Evolutionary conservation across 2,888 invertebrate species (phyloP), one percentile per base, ranked within the genome.

Genomic region (Cyclophora albipunctata): DNA sequence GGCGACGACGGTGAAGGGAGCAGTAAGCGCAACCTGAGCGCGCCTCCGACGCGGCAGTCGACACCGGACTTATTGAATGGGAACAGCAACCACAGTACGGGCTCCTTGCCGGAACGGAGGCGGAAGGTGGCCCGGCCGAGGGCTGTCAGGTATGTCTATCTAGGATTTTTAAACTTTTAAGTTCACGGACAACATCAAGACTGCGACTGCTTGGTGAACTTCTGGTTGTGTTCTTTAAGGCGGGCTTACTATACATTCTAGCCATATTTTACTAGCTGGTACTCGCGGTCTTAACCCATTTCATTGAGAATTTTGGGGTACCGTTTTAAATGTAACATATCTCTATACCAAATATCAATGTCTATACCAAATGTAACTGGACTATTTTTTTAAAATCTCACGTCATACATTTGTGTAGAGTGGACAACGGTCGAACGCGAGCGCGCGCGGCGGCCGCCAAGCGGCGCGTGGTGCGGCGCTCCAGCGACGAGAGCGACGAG

Each of bases 11-110:
- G 79, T 46, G 86, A 86, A 59, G 62, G 69, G 2, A 78, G 78
- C 55, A 71, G 77, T 53, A 85, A 84, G 67, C 75, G 88, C 45
- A 74, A 86, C 62, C 58, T 84, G 47, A 87, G 87, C 61, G 88
- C 88, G 55, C 88, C 88, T 51, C 86, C 88, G 45, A 87, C 88
- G 58, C 72, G 88, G 43, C 85, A 84, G 52, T 69, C 84, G 49
- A 88, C 88, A 53, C 88, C 88, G 2, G 88, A 88, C 67, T 63
- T 88, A 59, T 75, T 86, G 56, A 88, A 88, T 62, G 85, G 88
- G 7, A 87, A 88, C 69, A 87, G 87, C 69, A 88, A 88, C 71
- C 87, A 86, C 65, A 88, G 88, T 67, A 86, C 86, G 40, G 80
- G 64, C 50, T 87, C 88, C 46, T 66, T 88, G 66, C 88, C 88